Evolutionary conservation across 1,140 invertebrate genomes (phyloP).

Genomic region (Latrodectus geometricus): DNA sequence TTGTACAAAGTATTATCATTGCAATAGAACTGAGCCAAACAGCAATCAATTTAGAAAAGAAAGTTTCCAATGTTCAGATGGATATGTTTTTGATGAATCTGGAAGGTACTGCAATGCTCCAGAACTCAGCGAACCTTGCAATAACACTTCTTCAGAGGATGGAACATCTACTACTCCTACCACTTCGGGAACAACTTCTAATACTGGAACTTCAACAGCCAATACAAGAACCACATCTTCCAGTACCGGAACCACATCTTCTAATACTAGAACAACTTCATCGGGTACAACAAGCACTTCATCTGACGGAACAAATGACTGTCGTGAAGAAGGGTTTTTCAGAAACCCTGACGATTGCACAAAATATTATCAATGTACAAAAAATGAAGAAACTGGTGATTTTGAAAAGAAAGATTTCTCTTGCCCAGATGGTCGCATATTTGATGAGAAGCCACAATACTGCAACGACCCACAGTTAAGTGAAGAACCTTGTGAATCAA

Average conservation of each 20-base stretch:
- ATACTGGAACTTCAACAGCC: constrained; percentile 1
- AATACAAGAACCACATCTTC: not conserved
- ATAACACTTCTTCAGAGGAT: not conserved
- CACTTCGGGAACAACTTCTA: constrained; percentile 1
- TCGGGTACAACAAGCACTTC: not conserved
- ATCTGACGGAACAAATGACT: constrained; percentile 10
- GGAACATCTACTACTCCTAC: not conserved
- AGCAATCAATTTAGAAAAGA: not conserved
- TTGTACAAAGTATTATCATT: constrained; percentile 56
- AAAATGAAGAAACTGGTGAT: constrained; percentile 70
- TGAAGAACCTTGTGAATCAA: constrained; percentile 58
- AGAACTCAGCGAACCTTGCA: constrained; percentile 32
- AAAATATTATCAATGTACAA: constrained; percentile 63
- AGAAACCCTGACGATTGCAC: constrained; percentile 63
- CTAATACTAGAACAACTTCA: not conserved
- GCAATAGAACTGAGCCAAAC: constrained; percentile 2
- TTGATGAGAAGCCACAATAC: constrained; percentile 53
- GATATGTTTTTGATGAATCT: constrained; percentile 69
- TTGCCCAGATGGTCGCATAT: constrained; percentile 63
- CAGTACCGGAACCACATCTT: not conserved
- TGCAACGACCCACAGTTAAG: constrained; percentile 46
- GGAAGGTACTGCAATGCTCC: constrained; percentile 64
- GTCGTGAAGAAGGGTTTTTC: constrained; percentile 64
- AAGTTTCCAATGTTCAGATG: constrained; percentile 73
- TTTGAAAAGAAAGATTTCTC: constrained; percentile 59